Percentiles rank a stretch among this genome's conserved stretches.
These are phyloP conservation scores for Frankliniella fusca DNA, from an alignment of 2,888 invertebrate genomes.

Conservation along the genomic window DNA sequence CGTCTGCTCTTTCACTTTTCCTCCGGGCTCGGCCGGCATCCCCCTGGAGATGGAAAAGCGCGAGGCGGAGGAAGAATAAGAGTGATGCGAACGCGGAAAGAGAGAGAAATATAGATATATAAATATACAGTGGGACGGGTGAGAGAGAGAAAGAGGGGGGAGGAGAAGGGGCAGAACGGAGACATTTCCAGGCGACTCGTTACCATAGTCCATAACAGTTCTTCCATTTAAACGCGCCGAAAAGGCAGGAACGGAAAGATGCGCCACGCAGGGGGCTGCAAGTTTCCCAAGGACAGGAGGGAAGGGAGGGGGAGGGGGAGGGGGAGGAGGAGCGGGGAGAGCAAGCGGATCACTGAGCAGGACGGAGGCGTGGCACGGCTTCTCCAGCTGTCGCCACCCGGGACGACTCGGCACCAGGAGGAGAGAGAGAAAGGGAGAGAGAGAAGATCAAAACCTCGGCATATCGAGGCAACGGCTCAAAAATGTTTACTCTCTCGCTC, in stretches of 20 bases:
- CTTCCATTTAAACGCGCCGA: constrained; percentile 18
- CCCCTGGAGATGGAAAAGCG: background rate
- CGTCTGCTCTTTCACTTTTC: background rate
- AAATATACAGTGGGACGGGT: constrained; percentile 26
- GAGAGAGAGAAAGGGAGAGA: too few relatives aligned
- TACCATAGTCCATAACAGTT: constrained; percentile 29
- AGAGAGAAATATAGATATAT: background rate
- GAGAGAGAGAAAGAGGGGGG: constrained; percentile 32
- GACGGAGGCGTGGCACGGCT: background rate
- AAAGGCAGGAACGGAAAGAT: background rate
- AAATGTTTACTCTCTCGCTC: too few relatives aligned
- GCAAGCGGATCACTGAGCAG: background rate
- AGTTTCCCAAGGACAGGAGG: background rate
- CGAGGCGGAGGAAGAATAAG: background rate
- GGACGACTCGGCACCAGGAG: background rate
- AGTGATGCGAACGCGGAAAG: background rate
- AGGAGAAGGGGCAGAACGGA: constrained; percentile 24
- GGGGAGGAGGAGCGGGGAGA: background rate
- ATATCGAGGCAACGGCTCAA: too few relatives aligned
- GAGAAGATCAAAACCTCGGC: too few relatives aligned
- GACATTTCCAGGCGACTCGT: background rate
- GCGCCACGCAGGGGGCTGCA: background rate
- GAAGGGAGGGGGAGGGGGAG: background rate
- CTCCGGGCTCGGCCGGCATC: background rate
- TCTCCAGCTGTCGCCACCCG: background rate